phyloP scores from a whole-genome alignment of 92 coral and sea anemone species.

The Galaxea fascicularis region DNA sequence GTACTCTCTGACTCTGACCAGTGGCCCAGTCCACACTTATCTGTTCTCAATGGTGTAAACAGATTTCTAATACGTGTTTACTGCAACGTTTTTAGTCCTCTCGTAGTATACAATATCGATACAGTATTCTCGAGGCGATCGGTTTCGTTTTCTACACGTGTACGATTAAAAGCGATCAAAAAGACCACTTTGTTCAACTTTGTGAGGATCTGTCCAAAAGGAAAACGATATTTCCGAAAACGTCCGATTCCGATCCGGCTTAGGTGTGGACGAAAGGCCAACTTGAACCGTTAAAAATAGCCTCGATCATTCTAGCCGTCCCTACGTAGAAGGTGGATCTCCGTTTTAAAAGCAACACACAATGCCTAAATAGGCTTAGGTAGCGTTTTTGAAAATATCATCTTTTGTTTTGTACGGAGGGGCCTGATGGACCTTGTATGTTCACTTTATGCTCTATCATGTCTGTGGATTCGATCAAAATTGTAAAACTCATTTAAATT shows the following conservation, averaged over 20 bases:
- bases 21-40: slow-evolving; percentile 1
- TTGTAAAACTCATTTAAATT: not conserved
- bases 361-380: not conserved
- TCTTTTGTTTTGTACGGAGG: not conserved
- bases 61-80: not conserved
- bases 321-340: not conserved
- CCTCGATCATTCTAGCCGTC: not conserved
- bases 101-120: not conserved
- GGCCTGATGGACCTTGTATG: not conserved
- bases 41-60: slow-evolving; percentile 6
- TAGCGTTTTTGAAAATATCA: not conserved
- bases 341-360: not conserved
- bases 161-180: slow-evolving; percentile 24
- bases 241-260: not conserved
- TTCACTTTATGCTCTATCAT: slow-evolving; percentile 10
- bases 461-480: slow-evolving; percentile 8
- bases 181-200: slow-evolving; percentile 1
- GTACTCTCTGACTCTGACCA: not conserved
- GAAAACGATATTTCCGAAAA: not conserved
- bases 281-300: slow-evolving; percentile 4
- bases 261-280: not conserved
- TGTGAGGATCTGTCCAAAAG: not conserved
- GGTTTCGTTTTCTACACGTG: slow-evolving; percentile 19
- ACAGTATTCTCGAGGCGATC: slow-evolving; percentile 13
- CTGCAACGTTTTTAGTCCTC: not conserved